Evolutionary conservation across 2,888 invertebrate genomes (phyloP), one percentile per base, ranked within the genome.

Genomic region (Spodoptera exigua): DNA sequence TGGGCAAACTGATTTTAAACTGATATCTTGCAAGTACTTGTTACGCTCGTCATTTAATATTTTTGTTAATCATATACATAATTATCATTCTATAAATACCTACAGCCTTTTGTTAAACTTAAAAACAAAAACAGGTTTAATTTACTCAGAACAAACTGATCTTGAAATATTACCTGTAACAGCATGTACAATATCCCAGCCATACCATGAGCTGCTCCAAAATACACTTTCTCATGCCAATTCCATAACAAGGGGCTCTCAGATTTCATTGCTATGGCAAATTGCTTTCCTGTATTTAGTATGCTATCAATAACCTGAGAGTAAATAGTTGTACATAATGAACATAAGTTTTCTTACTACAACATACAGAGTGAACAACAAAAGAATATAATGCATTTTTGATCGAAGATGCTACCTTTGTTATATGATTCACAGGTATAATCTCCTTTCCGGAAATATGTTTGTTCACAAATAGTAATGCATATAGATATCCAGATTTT

Each of bases 171-270:
- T 79, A 97, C 97, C 95, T 97, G 96, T 71, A 98, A 89, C n/a
- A 99, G 89, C 63, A 97, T 92, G 83, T 97, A 97, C 16, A 98
- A 88, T 81, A 99, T 98, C 5, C 98, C 98, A 64, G 96, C 96
- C 71, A 97, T 90, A 16, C 98, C 98, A 94, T 99, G 98, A 45
- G 98, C 98, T 40, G 97, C 98, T 14, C 99, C 98, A 48, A 98
- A 91, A 85, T 99, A 99, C 82, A 96, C 95, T 84, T 96, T 97
- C 37, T 96, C 96, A 89, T 98, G 98, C 98, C 98, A 99, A 79
- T 96, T 95, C 91, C 96, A 99, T 95, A 97, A 95, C 39, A 98
- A 91, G 0, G 98, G 97, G 68, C 95, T 94, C 40, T 94, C 90
- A 45, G 92, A 92, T 67, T 93, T 94, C 73, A 94, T 91, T 63